These are phyloP conservation scores for Hystrix cristata DNA, from an alignment of 2,113 vertebrate species.

Conservation along the genomic window DNA sequence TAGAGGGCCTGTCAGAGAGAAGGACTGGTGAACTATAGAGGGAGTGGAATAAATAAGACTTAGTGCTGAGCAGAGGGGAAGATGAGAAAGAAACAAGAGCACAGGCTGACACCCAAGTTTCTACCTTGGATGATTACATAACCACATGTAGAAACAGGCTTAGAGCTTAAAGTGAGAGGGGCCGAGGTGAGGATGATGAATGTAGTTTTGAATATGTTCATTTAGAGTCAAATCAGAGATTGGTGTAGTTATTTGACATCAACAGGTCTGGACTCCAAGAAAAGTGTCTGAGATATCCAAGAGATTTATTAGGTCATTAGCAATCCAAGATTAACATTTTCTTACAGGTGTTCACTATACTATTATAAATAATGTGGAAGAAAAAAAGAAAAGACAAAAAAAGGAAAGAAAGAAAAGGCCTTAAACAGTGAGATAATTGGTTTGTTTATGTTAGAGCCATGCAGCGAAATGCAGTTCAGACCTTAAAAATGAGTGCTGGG, in stretches of 20 bases:
- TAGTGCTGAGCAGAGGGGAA: not conserved
- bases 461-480: not conserved
- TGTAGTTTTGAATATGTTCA: not conserved
- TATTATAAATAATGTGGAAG: not conserved
- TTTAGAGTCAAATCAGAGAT: constrained; percentile 19
- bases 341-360: not conserved
- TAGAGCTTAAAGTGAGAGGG: not conserved
- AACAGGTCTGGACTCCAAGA: not conserved
- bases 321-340: not conserved
- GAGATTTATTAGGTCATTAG: not conserved
- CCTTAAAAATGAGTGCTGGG: not conserved
- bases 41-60: not conserved
- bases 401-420: not conserved
- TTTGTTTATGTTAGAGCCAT: not conserved
- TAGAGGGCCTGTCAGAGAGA: not conserved
- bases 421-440: not conserved
- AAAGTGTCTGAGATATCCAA: not conserved
- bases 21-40: not conserved
- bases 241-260: not conserved
- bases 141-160: not conserved
- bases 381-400: not conserved
- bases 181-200: not conserved
- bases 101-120: not conserved
- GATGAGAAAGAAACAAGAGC: not conserved
- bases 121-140: not conserved